A percentile compares a stretch with the other conserved stretches of the same genome.
phyloP scores from a whole-genome alignment of 2,888 invertebrate genomes.

The Schizaphis graminum region DNA sequence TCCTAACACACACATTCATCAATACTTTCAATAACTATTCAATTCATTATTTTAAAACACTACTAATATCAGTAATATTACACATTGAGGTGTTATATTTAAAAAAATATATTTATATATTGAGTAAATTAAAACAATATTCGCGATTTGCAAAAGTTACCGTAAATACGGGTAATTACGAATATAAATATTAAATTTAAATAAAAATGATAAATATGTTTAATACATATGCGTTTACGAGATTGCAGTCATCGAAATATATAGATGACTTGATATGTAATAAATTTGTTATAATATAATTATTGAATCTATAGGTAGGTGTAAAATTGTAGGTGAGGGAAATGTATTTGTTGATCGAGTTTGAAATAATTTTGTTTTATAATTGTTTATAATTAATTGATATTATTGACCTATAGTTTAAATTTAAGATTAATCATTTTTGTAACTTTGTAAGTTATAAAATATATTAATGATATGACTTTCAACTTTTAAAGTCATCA shows the following conservation, averaged over 20 bases:
- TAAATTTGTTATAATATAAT: not conserved
- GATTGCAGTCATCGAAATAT: not conserved
- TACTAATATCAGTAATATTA: not conserved
- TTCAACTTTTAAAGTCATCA: not conserved
- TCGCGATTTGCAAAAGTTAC: not conserved
- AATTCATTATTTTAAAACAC: not conserved
- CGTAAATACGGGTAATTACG: not conserved
- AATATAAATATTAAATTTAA: not conserved
- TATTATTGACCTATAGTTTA: slow-evolving; percentile 19
- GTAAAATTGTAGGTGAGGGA: not conserved
- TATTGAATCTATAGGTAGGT: not conserved
- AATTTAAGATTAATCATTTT: slow-evolving; percentile 6
- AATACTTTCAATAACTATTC: not conserved
- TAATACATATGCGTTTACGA: no score
- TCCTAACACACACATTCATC: not conserved
- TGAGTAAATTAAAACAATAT: not conserved
- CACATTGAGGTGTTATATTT: not conserved
- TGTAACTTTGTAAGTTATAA: not conserved
- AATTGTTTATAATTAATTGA: not conserved
- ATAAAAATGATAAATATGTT: not conserved
- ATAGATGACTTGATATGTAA: not conserved
- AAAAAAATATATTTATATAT: not conserved
- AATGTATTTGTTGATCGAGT: not conserved
- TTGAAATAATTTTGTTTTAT: slow-evolving; percentile 18
- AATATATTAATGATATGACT: not conserved